Percentiles rank a stretch among this genome's conserved stretches.
phyloP scores from a whole-genome alignment of 2,113 vertebrate genomes.

The Bagarius yarrelli region DNA sequence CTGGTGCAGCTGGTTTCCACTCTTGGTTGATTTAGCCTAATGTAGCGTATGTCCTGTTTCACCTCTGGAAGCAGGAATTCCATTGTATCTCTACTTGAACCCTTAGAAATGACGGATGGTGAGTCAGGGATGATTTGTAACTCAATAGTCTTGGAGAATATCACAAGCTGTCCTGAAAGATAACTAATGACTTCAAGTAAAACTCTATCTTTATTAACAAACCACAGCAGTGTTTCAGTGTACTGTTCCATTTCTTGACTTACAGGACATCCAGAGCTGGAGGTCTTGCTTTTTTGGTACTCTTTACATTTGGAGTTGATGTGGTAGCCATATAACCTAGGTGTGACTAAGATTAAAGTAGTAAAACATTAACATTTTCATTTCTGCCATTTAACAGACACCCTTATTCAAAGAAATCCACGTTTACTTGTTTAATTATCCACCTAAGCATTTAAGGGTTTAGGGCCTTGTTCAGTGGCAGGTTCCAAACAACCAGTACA shows the following conservation, averaged over 20 bases:
- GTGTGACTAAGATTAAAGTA: background rate
- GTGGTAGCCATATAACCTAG: background rate
- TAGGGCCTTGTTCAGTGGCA: too few relatives aligned
- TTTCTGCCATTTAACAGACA: too few relatives aligned
- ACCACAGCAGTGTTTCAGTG: background rate
- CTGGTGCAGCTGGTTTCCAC: slow-evolving; percentile 14
- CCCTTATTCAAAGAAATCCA: too few relatives aligned
- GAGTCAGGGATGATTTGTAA: background rate
- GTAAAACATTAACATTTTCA: too few relatives aligned
- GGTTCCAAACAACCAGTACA: background rate
- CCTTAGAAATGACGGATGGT: background rate
- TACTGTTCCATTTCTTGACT: background rate
- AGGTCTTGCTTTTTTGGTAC: slow-evolving; percentile 6
- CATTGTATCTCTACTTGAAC: background rate
- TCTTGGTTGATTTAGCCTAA: slow-evolving; percentile 32
- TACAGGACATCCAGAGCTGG: background rate
- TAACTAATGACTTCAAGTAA: background rate
- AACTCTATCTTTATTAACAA: background rate
- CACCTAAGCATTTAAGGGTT: too few relatives aligned
- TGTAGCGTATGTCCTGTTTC: slow-evolving; percentile 30
- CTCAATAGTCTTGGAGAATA: background rate
- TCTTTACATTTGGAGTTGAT: slow-evolving; percentile 21
- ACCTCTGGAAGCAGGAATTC: slow-evolving; percentile 6
- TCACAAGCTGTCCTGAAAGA: background rate
- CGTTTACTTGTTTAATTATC: too few relatives aligned